Conservation (phyloP, 2,888 invertebrate species). For the Augochlorella aurata region DNA sequence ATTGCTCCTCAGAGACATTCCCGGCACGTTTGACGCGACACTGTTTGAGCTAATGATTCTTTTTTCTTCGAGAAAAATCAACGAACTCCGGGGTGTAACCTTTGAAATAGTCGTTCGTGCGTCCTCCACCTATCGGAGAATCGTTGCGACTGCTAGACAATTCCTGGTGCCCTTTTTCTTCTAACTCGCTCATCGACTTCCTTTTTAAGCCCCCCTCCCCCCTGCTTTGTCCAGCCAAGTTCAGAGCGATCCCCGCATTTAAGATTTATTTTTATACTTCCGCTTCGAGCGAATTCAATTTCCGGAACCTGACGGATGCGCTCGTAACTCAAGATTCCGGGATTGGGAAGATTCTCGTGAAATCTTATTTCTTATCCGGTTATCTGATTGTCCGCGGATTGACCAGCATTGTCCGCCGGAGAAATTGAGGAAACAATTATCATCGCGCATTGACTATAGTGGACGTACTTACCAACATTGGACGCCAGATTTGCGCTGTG, state of each 20-base stretch:
- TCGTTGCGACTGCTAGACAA: slow-evolving; percentile 29
- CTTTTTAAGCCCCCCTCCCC: not conserved
- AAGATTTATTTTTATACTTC: slow-evolving; percentile 55
- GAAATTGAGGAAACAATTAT: not conserved
- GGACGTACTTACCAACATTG: not conserved
- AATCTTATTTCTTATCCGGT: slow-evolving; percentile 40
- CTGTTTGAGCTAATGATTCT: slow-evolving; percentile 49
- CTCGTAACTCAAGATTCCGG: slow-evolving; percentile 42
- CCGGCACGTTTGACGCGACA: slow-evolving; percentile 35
- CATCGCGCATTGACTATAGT: too few species aligned
- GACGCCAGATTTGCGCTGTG: not conserved
- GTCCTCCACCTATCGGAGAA: not conserved
- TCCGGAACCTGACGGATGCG: slow-evolving; percentile 50
- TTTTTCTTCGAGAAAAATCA: slow-evolving; percentile 33
- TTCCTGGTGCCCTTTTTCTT: slow-evolving; percentile 49
- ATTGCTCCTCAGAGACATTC: slow-evolving; percentile 24
- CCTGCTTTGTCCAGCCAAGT: slow-evolving; percentile 18
- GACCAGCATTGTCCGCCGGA: not conserved
- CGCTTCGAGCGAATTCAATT: slow-evolving; percentile 45
- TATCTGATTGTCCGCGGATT: slow-evolving; percentile 30
- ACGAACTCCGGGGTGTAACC: slow-evolving; percentile 12
- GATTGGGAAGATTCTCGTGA: slow-evolving; percentile 10
- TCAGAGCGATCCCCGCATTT: slow-evolving; percentile 14
- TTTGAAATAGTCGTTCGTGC: slow-evolving; percentile 26
- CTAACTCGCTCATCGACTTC: slow-evolving; percentile 9